A percentile compares a stretch with the other conserved stretches of the same genome.
Conservation (phyloP, 2,113 vertebrate genomes). For the Maccullochella peelii region DNA sequence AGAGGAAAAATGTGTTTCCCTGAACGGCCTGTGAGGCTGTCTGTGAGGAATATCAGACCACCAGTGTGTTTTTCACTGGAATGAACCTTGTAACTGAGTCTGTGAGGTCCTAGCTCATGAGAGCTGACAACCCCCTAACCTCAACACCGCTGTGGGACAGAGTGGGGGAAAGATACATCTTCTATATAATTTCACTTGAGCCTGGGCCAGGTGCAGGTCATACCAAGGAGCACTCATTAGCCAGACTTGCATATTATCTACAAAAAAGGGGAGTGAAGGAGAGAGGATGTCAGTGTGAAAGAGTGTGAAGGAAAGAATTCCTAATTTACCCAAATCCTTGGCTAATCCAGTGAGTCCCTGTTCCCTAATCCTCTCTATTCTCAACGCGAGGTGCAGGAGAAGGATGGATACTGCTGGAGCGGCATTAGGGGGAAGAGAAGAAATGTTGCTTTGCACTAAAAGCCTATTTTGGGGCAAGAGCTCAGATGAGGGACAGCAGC, state of each 20-base stretch:
- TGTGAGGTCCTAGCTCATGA: constrained; percentile 52
- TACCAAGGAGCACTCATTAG: constrained; percentile 69
- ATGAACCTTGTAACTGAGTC: constrained; percentile 70
- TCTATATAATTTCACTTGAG: constrained; percentile 59
- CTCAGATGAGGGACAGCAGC: constrained; percentile 19
- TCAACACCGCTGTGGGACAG: constrained; percentile 24
- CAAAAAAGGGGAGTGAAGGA: constrained; percentile 32
- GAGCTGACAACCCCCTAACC: constrained; percentile 51
- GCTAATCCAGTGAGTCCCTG: constrained; percentile 70
- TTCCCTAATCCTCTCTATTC: constrained; percentile 67
- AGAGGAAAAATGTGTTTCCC: constrained; percentile 64
- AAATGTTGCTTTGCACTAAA: constrained; percentile 35
- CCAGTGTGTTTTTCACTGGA: constrained; percentile 62
- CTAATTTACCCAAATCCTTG: constrained; percentile 75
- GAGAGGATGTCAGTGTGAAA: constrained; percentile 50
- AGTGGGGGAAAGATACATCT: constrained; percentile 46
- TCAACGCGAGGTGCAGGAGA: constrained; percentile 26
- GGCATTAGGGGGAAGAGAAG: constrained; percentile 25
- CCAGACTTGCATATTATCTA: constrained; percentile 50
- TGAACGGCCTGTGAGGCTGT: constrained; percentile 48
- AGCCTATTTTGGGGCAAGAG: constrained; percentile 32
- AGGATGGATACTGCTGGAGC: constrained; percentile 31
- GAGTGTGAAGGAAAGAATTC: constrained; percentile 63
- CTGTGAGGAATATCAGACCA: constrained; percentile 62
- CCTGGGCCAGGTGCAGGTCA: constrained; percentile 51